Percentiles rank a stretch among this genome's conserved stretches.
Evolutionary conservation across 2,888 invertebrate species (phyloP).

Genomic region (Macrosoma leucophasiata): DNA sequence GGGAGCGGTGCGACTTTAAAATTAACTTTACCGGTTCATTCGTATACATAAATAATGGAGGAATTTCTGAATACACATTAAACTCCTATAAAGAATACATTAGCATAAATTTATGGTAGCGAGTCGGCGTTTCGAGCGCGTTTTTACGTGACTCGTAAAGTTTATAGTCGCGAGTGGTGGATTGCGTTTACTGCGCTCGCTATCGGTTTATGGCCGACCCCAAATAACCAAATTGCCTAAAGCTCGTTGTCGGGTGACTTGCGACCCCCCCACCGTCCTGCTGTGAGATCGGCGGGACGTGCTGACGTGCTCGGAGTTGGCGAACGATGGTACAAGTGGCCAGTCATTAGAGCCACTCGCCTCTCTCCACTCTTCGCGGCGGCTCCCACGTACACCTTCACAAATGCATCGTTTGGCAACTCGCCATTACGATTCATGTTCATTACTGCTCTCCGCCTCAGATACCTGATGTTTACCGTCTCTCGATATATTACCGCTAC

Average conservation of each 20-base stretch:
- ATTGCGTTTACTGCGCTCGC: slow-evolving; percentile 73
- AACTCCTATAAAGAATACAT: slow-evolving; percentile 77
- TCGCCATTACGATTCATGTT: too few relatives aligned
- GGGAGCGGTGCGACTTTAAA: slow-evolving; percentile 67
- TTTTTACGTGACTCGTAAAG: slow-evolving; percentile 76
- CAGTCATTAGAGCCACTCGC: too few relatives aligned
- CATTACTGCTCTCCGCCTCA: too few relatives aligned
- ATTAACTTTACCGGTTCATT: slow-evolving; percentile 75
- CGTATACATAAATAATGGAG: slow-evolving; percentile 74
- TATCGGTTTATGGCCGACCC: slow-evolving; percentile 73
- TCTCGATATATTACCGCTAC: too few relatives aligned
- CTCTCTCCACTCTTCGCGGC: too few relatives aligned
- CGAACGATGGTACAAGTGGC: too few relatives aligned
- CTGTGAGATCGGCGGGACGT: too few relatives aligned
- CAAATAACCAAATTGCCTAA: slow-evolving; percentile 72
- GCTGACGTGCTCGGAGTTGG: too few relatives aligned
- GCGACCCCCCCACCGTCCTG: slow-evolving; percentile 29
- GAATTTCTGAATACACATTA: slow-evolving; percentile 76
- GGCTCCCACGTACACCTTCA: too few relatives aligned
- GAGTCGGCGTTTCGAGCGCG: slow-evolving; percentile 72
- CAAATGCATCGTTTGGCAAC: too few relatives aligned
- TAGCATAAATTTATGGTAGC: slow-evolving; percentile 76
- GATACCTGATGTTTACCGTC: too few relatives aligned
- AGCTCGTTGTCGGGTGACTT: slow-evolving; percentile 50
- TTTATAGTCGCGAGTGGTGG: slow-evolving; percentile 75